phyloP scores from a whole-genome alignment of 2,113 vertebrate species.

The Callaeas wilsoni region DNA sequence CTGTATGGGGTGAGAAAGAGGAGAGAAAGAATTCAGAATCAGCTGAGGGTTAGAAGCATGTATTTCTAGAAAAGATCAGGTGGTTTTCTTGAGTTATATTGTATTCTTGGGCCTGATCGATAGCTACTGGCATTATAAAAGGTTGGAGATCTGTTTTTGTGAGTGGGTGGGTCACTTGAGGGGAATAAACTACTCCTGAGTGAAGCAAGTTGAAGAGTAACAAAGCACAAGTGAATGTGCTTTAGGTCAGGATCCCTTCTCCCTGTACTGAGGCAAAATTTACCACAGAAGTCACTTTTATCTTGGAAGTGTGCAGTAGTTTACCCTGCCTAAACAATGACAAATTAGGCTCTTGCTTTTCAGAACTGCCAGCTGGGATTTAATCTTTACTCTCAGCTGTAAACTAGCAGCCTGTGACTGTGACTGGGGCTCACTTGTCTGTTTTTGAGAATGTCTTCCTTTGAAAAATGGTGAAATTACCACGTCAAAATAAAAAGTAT shows the following conservation, averaged over 20 bases:
- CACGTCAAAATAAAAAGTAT: neutral
- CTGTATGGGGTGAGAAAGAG: fast-evolving
- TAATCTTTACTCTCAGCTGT: neutral
- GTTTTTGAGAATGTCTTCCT: neutral
- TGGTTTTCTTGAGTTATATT: neutral
- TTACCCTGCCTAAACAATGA: neutral
- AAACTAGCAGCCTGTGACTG: neutral
- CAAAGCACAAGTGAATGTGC: neutral
- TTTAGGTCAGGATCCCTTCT: neutral
- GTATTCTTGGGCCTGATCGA: neutral
- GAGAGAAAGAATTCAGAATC: neutral
- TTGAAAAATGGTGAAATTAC: neutral
- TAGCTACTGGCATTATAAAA: neutral
- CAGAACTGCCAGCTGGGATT: neutral
- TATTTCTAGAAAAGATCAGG: neutral
- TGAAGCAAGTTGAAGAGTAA: neutral
- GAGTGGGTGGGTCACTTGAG: too few species aligned
- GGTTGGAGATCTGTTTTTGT: neutral
- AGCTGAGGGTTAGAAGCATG: neutral
- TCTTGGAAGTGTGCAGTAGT: neutral
- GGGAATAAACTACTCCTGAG: neutral
- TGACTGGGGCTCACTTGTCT: neutral
- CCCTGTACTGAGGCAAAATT: neutral
- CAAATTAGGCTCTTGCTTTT: neutral
- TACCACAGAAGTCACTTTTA: neutral